Percentiles rank a stretch among this genome's conserved stretches.
These are phyloP conservation scores for Epinephelus cyanopodus DNA, from an alignment of 2,113 vertebrate genomes.

Conservation along the genomic window DNA sequence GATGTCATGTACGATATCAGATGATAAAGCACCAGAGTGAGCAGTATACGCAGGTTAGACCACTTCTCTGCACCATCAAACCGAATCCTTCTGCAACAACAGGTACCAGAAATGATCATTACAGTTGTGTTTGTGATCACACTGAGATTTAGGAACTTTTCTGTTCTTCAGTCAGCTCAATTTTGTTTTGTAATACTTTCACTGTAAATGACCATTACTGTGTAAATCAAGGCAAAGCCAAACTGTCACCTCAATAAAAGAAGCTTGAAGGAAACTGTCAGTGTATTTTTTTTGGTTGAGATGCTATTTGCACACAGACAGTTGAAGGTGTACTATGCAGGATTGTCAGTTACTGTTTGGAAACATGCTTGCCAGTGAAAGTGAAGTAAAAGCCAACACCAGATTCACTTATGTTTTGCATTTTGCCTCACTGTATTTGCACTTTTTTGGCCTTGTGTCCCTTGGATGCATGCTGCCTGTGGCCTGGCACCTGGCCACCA, in stretches of 20 bases:
- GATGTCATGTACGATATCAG: neutral
- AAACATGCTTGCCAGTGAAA: no score
- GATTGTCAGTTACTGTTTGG: no score
- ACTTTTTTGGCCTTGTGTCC: no score
- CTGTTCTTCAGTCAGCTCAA: slow-evolving; percentile 24
- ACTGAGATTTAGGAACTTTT: slow-evolving; percentile 30
- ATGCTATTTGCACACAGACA: neutral
- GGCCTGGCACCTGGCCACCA: no score
- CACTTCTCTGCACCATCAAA: slow-evolving; percentile 52
- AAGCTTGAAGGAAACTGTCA: slow-evolving; percentile 74
- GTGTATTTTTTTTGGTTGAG: neutral
- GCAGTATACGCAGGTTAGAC: slow-evolving; percentile 13
- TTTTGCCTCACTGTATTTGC: no score
- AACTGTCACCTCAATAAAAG: slow-evolving; percentile 85
- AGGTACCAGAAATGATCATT: slow-evolving; percentile 31
- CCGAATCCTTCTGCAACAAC: slow-evolving; percentile 30
- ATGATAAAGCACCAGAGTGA: slow-evolving; percentile 30
- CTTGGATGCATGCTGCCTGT: no score
- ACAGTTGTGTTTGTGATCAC: slow-evolving; percentile 59
- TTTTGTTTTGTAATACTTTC: slow-evolving; percentile 73
- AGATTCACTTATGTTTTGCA: no score
- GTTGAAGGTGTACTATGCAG: neutral
- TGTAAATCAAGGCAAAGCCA: slow-evolving; percentile 78
- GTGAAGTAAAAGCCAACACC: no score
- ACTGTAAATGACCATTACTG: slow-evolving; percentile 86